Evolutionary conservation across 2,113 vertebrate species (phyloP).

Genomic region (Nothocercus nigrocapillus): DNA sequence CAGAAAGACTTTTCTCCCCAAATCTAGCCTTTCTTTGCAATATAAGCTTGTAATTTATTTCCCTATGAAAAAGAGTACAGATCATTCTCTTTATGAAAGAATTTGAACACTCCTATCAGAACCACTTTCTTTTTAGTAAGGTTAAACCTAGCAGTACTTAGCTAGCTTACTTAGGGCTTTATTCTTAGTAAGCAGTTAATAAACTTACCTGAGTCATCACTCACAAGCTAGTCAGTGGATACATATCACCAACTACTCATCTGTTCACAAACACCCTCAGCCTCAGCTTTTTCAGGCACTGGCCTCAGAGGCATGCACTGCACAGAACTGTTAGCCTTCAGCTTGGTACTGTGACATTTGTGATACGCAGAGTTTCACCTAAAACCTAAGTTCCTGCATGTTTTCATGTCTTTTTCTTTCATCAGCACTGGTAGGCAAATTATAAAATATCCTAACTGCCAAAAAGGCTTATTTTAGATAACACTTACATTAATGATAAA

Average conservation of each 20-base stretch:
- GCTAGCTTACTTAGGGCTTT: slow-evolving; percentile 4
- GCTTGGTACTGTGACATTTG: not conserved
- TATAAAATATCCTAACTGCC: not conserved
- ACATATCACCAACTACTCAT: not conserved
- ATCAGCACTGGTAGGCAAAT: not conserved
- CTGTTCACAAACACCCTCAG: not conserved
- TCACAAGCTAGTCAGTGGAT: slow-evolving; percentile 24
- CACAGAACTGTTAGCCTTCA: not conserved
- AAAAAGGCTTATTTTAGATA: not conserved
- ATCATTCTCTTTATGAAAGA: not conserved
- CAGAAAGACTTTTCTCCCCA: not conserved
- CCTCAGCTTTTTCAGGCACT: not conserved
- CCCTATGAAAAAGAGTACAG: not conserved
- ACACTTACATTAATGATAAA: not conserved
- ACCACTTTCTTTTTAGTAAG: not conserved
- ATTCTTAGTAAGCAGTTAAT: slow-evolving; percentile 29
- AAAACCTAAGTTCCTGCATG: rapidly evolving
- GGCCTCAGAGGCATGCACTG: not conserved
- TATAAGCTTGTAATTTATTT: not conserved
- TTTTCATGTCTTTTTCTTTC: not conserved
- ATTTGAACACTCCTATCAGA: not conserved
- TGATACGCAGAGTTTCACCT: not conserved
- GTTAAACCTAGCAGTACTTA: not conserved
- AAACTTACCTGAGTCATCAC: slow-evolving; percentile 41
- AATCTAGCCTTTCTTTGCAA: not conserved